Conservation (phyloP, 2,797 vertebrate genomes). For the Chiroxiphia lanceolata region DNA sequence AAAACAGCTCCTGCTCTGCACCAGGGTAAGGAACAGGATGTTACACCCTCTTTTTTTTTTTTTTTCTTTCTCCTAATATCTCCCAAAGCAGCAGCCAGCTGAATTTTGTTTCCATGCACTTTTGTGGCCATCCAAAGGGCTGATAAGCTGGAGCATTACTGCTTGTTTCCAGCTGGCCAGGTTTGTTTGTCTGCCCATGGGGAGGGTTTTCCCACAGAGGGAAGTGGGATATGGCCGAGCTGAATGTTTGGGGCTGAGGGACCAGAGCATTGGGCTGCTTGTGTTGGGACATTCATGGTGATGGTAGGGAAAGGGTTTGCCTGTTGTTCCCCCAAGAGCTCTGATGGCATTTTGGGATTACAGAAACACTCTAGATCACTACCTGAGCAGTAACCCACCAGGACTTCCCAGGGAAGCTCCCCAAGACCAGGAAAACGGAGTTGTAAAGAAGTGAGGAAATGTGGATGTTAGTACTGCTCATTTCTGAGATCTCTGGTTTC, state of each 20-base stretch:
- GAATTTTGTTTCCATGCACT: neutral
- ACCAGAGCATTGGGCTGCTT: neutral
- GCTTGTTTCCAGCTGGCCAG: conserved; percentile 6
- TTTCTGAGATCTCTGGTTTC: neutral
- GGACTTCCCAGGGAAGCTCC: neutral
- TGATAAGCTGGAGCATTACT: conserved; percentile 5
- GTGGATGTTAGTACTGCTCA: neutral
- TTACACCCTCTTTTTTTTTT: neutral
- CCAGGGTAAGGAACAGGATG: conserved; percentile 36
- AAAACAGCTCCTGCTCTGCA: neutral
- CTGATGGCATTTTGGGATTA: neutral
- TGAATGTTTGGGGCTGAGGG: neutral
- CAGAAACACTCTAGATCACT: neutral
- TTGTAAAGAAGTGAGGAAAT: neutral
- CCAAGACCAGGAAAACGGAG: neutral
- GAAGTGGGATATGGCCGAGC: neutral
- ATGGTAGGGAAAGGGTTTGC: neutral
- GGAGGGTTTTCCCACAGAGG: neutral
- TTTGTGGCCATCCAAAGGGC: neutral
- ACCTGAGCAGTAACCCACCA: neutral
- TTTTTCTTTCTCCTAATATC: neutral
- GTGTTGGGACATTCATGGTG: neutral
- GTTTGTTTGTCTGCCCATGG: neutral
- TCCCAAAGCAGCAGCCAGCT: conserved; percentile 20
- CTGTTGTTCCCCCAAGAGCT: neutral